These are phyloP conservation scores for Labroides dimidiatus DNA, from an alignment of 2,797 vertebrate genomes.

Conservation along the genomic window DNA sequence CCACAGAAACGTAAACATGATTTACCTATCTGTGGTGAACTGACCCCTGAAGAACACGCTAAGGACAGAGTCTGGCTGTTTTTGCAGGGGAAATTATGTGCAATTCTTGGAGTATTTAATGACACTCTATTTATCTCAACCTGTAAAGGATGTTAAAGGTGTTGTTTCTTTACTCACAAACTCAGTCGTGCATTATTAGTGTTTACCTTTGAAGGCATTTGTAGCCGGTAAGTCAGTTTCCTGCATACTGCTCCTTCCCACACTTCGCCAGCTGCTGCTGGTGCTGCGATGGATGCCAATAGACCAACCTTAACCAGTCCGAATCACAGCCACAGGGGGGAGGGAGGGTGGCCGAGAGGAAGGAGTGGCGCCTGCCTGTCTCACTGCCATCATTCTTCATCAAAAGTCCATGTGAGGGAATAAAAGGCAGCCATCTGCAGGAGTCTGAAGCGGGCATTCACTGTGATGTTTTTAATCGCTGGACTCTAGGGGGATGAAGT, in stretches of 20 bases:
- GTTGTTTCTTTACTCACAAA: not conserved
- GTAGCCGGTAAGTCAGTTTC: constrained; percentile 95
- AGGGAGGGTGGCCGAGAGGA: constrained; percentile 75
- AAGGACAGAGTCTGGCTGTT: too few species aligned
- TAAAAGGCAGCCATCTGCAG: constrained; percentile 24
- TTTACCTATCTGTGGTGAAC: too few species aligned
- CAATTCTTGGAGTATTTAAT: too few species aligned
- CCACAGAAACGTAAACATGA: too few species aligned
- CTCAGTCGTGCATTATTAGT: not conserved
- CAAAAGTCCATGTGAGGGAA: constrained; percentile 80
- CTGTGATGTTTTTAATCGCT: not conserved
- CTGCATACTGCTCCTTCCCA: constrained; percentile 95
- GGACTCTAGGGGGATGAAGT: not conserved
- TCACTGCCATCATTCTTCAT: constrained; percentile 89
- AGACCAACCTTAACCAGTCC: constrained; percentile 87
- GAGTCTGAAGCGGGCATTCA: constrained; percentile 9
- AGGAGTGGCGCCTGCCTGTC: constrained; percentile 83
- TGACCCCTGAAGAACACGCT: too few species aligned
- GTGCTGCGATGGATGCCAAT: constrained; percentile 70
- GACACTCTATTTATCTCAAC: too few species aligned
- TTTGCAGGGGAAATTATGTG: too few species aligned
- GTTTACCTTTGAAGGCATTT: constrained; percentile 96
- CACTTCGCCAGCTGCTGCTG: constrained; percentile 78
- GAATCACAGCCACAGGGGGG: constrained; percentile 73
- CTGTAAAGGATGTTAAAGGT: too few species aligned